Conservation (phyloP, 2,888 invertebrate species). For the Miltochrista miniata region DNA sequence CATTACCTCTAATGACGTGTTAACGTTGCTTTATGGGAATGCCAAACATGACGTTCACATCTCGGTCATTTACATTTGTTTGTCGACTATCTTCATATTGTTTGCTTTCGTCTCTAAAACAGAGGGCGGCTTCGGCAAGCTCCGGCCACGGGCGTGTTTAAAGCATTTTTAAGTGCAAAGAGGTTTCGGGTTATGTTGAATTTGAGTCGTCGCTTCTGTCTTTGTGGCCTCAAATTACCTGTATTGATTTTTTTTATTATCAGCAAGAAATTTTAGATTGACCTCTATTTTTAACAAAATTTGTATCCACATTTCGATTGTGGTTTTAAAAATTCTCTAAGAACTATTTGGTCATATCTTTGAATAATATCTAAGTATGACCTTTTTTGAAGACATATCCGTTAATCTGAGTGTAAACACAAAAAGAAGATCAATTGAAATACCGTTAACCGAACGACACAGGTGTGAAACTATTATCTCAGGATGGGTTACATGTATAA, state of each 20-base stretch:
- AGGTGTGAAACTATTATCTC: slow-evolving; percentile 44
- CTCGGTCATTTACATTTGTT: slow-evolving; percentile 84
- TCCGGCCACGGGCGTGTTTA: slow-evolving; percentile 71
- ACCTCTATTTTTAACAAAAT: slow-evolving; percentile 1
- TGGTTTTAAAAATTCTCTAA: not conserved
- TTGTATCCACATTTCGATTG: not conserved
- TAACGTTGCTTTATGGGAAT: slow-evolving; percentile 83
- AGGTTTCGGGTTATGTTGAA: slow-evolving; percentile 67
- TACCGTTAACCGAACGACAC: slow-evolving; percentile 52
- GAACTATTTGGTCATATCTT: not conserved
- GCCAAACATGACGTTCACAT: slow-evolving; percentile 83
- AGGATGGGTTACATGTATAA: slow-evolving; percentile 26
- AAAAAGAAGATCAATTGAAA: slow-evolving; percentile 44
- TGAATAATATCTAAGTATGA: slow-evolving; percentile 3
- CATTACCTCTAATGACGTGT: slow-evolving; percentile 84
- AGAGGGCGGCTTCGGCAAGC: slow-evolving; percentile 70
- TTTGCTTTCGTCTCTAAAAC: slow-evolving; percentile 81
- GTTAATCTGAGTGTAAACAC: slow-evolving; percentile 47
- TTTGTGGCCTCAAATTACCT: slow-evolving; percentile 45
- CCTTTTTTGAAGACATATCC: slow-evolving; percentile 39
- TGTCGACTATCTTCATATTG: slow-evolving; percentile 78
- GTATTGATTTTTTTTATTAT: slow-evolving; percentile 15
- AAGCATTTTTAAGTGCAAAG: slow-evolving; percentile 66
- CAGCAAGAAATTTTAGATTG: slow-evolving; percentile 1
- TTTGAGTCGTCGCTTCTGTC: slow-evolving; percentile 53